Percentiles rank a stretch among this genome's conserved stretches.
Evolutionary conservation across 64 coral and sea anemone genomes (phyloP).

Genomic region (Stylophora pistillata): DNA sequence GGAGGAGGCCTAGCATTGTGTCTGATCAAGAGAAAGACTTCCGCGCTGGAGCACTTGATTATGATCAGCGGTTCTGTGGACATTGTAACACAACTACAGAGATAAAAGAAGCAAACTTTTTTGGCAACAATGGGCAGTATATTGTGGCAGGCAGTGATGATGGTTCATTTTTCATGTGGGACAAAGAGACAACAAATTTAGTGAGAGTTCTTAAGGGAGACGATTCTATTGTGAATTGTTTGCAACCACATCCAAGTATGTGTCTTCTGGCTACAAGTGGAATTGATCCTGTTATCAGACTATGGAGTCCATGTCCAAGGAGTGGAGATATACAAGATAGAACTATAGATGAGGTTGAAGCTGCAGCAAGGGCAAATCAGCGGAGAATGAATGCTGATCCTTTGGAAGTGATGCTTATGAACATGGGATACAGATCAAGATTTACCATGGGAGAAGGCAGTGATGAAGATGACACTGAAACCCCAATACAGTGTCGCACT

Average conservation of each 20-base stretch:
- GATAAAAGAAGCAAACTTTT: constrained; percentile 98
- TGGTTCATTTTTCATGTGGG: constrained; percentile 97
- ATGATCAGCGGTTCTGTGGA: constrained; percentile 84
- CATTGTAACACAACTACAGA: constrained; percentile 99
- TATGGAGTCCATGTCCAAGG: constrained; percentile 85
- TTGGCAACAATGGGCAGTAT: constrained; percentile 93
- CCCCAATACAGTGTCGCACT: constrained; percentile 76
- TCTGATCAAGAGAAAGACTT: constrained; percentile 80
- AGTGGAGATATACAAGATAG: constrained; percentile 65
- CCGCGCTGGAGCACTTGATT: constrained; percentile 70
- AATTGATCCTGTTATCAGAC: constrained; percentile 93
- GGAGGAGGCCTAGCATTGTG: constrained; percentile 76
- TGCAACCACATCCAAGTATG: constrained; percentile 88
- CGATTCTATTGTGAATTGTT: constrained; percentile 97
- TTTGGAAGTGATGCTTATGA: constrained; percentile 97
- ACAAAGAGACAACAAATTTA: constrained; percentile 91
- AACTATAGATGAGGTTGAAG: constrained; percentile 80
- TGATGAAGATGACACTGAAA: constrained; percentile 76
- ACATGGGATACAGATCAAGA: constrained; percentile 92
- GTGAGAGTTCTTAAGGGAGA: constrained; percentile 94
- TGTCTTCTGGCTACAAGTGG: constrained; percentile 98
- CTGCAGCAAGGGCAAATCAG: constrained; percentile 96
- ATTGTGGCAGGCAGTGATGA: constrained; percentile 98
- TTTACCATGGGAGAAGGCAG: constrained; percentile 69
- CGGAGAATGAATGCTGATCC: constrained; percentile 98